phyloP scores from a whole-genome alignment of 2,113 vertebrate species.

The Copsychus sechellarum region DNA sequence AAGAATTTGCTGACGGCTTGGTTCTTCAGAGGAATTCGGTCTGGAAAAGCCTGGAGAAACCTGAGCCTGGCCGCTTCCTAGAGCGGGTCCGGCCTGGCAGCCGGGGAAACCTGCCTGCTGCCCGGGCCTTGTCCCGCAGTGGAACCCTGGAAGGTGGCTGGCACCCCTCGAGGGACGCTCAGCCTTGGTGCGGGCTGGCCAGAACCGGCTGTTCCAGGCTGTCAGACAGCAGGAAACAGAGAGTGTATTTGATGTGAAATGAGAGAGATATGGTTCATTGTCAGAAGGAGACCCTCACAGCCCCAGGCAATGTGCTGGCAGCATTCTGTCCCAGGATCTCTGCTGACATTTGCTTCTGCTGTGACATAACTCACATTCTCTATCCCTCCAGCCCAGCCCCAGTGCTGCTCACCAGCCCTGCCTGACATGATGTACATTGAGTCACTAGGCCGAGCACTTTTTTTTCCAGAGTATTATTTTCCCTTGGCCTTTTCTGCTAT shows the following conservation, averaged over 20 bases:
- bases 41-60: constrained; percentile 29
- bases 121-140: accelerated
- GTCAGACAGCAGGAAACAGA: neutral
- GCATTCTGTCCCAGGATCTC: neutral
- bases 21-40: constrained; percentile 20
- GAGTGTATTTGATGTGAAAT: neutral
- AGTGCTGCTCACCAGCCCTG: accelerated
- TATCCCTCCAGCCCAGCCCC: neutral
- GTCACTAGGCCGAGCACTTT: neutral
- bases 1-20: constrained; percentile 39
- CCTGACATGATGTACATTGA: accelerated
- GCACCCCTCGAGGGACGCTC: accelerated
- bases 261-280: neutral
- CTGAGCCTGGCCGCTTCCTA: neutral
- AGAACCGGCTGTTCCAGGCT: neutral
- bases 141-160: accelerated
- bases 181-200: neutral
- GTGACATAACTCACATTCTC: neutral
- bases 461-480: constrained; percentile 7
- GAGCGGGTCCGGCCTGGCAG: neutral
- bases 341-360: neutral
- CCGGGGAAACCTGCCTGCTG: neutral
- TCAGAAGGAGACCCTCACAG: accelerated
- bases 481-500: accelerated
- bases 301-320: neutral